Percentiles rank a stretch among this genome's conserved stretches.
Evolutionary conservation across 2,888 invertebrate genomes (phyloP).

Genomic region (Caenorhabditis panamensis): DNA sequence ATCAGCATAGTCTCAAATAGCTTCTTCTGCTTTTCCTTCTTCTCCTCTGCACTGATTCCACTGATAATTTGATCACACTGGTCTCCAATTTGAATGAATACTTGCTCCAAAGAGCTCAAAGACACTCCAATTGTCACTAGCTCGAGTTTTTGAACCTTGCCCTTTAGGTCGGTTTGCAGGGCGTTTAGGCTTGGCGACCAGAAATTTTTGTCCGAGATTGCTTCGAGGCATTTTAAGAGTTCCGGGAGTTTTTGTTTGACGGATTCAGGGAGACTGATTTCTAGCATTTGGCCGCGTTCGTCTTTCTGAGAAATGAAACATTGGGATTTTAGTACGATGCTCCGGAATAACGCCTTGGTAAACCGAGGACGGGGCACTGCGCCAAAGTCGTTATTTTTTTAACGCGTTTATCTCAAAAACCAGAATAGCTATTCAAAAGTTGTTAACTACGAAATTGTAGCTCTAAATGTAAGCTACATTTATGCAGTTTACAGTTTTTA

Average conservation of each 20-base stretch:
- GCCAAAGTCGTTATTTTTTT: too few species aligned
- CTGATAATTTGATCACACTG: conserved; percentile 30
- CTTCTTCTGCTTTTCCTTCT: neutral
- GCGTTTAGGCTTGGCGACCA: conserved; percentile 8
- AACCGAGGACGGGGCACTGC: neutral
- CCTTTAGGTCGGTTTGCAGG: neutral
- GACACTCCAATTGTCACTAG: conserved; percentile 72
- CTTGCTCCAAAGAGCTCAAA: conserved; percentile 78
- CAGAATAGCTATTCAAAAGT: too few species aligned
- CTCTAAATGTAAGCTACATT: too few species aligned
- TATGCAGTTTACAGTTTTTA: too few species aligned
- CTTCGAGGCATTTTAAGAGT: conserved; percentile 73
- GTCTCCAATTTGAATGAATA: conserved; percentile 66
- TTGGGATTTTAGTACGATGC: too few species aligned
- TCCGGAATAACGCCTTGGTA: too few species aligned
- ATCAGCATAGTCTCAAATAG: neutral
- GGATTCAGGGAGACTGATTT: conserved; percentile 60
- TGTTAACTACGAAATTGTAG: too few species aligned
- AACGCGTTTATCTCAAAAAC: too few species aligned
- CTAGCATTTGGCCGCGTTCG: conserved; percentile 62
- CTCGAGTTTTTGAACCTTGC: conserved; percentile 2
- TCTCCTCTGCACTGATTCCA: conserved; percentile 30
- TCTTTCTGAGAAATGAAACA: conserved; percentile 32
- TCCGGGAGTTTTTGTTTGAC: conserved; percentile 33
- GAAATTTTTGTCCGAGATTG: conserved; percentile 27